Evolutionary conservation across 2,797 vertebrate genomes (phyloP), one percentile per base, ranked within the genome.

Genomic region (Limosa lapponica): DNA sequence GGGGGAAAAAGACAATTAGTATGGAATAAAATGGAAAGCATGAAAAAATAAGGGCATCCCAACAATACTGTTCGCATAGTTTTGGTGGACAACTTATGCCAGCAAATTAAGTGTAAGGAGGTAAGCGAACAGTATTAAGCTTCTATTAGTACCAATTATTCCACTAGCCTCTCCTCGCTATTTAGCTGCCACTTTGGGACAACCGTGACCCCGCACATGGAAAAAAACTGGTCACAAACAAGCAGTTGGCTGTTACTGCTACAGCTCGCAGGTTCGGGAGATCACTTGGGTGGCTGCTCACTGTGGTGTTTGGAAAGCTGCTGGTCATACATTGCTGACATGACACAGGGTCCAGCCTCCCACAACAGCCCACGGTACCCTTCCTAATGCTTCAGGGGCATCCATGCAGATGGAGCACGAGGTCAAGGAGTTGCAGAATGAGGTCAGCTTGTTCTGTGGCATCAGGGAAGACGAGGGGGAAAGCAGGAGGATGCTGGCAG

Each of bases 251-350:
- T 71, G 58, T 41, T 65, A 37, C 28, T 36, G 58, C 34, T 1
- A 2, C 75, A 75, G 69, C 43, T 52, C 74, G 13, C 37, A 43
- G 16, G 36, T 46, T 22, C 4, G 1, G 58, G 73, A 51, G 28
- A 41, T 25, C 7, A 4, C 37, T 10, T 52, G 57, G 19, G 30
- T 11, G 44, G 24, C 62, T 86, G n/a, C 9, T 64, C 22, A 23
- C n/a, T 28, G 28, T 8, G 30, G 36, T 11, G 28, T 37, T 20
- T 8, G 17, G 44, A 59, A 71, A 59, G 78, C 57, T 41, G 37
- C 27, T 0, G 1, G 57, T 32, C 36, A 49, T 8, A 41, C 0
- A 3, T 23, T 19, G 43, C 37, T 44, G 82, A n/a, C 8, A 4
- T 2, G 24, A 69, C 41, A 25, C 27, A 18, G 61, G 25, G 52